Conservation (phyloP, 2,888 invertebrate species). For the Eledona agricola region DNA sequence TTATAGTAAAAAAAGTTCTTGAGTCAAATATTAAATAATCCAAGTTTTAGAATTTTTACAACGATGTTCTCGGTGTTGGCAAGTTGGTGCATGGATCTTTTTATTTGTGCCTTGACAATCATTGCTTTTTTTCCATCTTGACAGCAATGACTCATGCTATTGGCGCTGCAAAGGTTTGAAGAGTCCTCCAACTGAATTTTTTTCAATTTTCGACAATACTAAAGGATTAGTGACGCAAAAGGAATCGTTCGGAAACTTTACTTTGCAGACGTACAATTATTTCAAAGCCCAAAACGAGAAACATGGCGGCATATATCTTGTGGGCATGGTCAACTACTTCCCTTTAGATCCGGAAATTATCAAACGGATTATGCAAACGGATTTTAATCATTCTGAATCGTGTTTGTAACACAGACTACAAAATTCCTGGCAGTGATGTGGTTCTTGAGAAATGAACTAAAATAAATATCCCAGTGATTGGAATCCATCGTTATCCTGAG, state of each 20-base stretch:
- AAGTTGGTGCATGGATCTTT: constrained; percentile 7
- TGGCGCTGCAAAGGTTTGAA: constrained; percentile 8
- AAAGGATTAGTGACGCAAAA: constrained; percentile 23
- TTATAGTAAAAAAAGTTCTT: too few relatives aligned
- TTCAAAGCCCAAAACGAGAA: constrained; percentile 12
- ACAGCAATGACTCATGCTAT: constrained; percentile 10
- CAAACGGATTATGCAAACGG: constrained; percentile 50
- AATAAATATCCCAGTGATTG: constrained; percentile 49
- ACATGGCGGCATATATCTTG: constrained; percentile 49
- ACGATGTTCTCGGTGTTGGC: constrained; percentile 10
- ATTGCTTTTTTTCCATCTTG: constrained; percentile 8
- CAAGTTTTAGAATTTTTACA: too few relatives aligned
- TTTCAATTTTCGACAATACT: constrained; percentile 23
- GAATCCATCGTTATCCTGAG: constrained; percentile 52
- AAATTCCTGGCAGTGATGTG: constrained; percentile 39
- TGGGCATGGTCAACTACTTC: constrained; percentile 53
- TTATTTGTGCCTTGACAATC: not conserved
- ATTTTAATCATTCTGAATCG: constrained; percentile 48
- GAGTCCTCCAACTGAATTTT: constrained; percentile 12
- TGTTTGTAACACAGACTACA: constrained; percentile 43
- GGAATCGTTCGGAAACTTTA: constrained; percentile 15
- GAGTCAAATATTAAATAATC: too few relatives aligned
- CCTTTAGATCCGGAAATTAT: constrained; percentile 52
- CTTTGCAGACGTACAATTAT: constrained; percentile 8
- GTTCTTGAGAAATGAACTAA: constrained; percentile 47